These are phyloP conservation scores for Danio aesculapii DNA, from an alignment of 2,797 vertebrate species.

Conservation along the genomic window DNA sequence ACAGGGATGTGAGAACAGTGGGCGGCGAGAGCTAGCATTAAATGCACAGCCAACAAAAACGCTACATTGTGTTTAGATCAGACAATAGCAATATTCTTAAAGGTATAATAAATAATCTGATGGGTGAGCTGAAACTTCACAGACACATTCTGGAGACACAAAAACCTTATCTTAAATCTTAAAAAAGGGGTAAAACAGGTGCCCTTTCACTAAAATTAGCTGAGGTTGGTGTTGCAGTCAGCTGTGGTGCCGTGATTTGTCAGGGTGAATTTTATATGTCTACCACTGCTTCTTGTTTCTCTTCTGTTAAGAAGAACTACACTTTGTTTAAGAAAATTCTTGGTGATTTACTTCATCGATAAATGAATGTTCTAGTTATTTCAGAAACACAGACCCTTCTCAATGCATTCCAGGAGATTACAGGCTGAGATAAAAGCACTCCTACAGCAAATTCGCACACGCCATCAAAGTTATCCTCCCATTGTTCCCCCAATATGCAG, in stretches of 20 bases:
- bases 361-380: constrained; percentile 20
- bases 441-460: constrained; percentile 70
- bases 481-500: constrained; percentile 79
- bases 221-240: background rate
- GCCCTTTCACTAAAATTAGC: background rate
- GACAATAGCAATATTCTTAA: no score
- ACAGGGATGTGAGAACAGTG: no score
- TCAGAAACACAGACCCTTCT: constrained; percentile 52
- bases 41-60: no score
- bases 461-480: constrained; percentile 82
- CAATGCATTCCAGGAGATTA: constrained; percentile 62
- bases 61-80: no score
- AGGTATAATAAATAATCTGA: no score
- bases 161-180: no score
- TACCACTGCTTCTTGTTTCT: no score
- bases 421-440: constrained; percentile 64
- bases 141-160: no score
- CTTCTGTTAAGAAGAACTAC: background rate
- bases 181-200: no score
- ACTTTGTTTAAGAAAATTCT: background rate
- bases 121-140: no score
- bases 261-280: background rate
- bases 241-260: background rate
- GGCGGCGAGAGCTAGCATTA: no score
- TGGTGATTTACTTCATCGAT: constrained; percentile 14